phyloP scores from a whole-genome alignment of 2,113 vertebrate species.

The Trematocara stigmaticum region DNA sequence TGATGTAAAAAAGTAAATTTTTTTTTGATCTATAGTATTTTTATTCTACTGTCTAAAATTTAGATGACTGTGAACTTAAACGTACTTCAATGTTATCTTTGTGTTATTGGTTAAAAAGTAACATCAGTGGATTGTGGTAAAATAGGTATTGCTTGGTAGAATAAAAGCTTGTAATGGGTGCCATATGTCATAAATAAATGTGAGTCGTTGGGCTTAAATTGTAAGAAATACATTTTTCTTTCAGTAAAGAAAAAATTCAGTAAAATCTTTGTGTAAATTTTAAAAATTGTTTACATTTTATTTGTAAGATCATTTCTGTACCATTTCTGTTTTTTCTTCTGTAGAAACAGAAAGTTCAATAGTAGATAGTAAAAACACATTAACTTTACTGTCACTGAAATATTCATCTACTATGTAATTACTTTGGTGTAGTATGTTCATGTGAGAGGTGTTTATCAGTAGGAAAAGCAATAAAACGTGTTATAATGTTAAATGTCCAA shows the following conservation, averaged over 20 bases:
- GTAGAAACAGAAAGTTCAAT: background rate
- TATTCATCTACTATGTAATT: background rate
- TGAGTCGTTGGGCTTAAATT: background rate
- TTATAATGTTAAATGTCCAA: background rate
- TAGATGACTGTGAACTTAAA: background rate
- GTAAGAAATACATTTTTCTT: background rate
- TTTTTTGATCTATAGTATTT: background rate
- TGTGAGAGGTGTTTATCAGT: background rate
- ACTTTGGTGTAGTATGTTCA: background rate
- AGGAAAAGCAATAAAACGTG: background rate
- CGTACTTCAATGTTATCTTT: background rate
- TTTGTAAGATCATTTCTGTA: background rate
- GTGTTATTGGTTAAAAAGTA: background rate
- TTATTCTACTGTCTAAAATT: background rate
- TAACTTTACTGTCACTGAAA: background rate
- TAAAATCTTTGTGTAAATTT: background rate
- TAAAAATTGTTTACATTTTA: background rate
- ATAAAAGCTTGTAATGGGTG: background rate
- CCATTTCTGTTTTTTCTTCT: background rate
- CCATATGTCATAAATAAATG: background rate
- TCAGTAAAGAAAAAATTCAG: background rate
- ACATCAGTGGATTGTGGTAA: background rate
- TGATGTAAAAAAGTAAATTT: background rate
- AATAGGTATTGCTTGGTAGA: background rate
- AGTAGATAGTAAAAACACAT: background rate